A percentile compares a stretch with the other conserved stretches of the same genome.
These are phyloP conservation scores for Andrena praecox DNA, from an alignment of 2,888 invertebrate genomes.

Conservation along the genomic window DNA sequence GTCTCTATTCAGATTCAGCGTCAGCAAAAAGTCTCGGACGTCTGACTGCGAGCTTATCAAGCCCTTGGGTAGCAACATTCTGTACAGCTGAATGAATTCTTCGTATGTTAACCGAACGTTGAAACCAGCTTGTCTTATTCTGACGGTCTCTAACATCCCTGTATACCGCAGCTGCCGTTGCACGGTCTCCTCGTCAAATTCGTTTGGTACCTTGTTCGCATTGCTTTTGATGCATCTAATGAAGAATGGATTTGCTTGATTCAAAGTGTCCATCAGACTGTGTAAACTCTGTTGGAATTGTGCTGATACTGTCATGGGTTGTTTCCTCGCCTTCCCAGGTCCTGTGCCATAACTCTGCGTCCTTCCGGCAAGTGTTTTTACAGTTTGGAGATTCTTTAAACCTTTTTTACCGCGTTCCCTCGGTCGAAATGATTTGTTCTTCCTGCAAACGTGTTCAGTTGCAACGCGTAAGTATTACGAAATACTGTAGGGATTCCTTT, in stretches of 20 bases:
- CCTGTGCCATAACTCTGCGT: conserved; percentile 86
- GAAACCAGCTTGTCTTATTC: conserved; percentile 97
- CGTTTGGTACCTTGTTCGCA: conserved; percentile 95
- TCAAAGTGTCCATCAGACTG: conserved; percentile 96
- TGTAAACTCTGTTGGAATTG: conserved; percentile 97
- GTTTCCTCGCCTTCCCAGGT: conserved; percentile 90
- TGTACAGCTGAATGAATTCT: conserved; percentile 96
- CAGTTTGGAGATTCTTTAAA: conserved; percentile 95
- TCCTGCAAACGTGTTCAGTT: conserved; percentile 87
- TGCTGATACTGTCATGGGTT: conserved; percentile 96
- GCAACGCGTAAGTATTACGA: conserved; percentile 29
- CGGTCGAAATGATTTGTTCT: conserved; percentile 96
- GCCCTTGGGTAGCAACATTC: conserved; percentile 95
- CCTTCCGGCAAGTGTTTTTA: conserved; percentile 94
- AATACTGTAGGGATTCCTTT: conserved; percentile 52
- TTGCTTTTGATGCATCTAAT: conserved; percentile 98
- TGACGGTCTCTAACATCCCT: conserved; percentile 98
- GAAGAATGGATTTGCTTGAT: conserved; percentile 94
- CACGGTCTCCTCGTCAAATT: conserved; percentile 97
- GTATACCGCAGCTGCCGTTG: conserved; percentile 96
- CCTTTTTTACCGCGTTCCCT: conserved; percentile 94
- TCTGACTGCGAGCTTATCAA: conserved; percentile 94
- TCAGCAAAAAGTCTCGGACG: conserved; percentile 93
- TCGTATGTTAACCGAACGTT: conserved; percentile 97
- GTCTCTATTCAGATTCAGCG: conserved; percentile 93